Evolutionary conservation across 53 echinoderm and acorn worm species (phyloP), one percentile per base, ranked within the genome.

Genomic region (Temnopleurus reevesii): DNA sequence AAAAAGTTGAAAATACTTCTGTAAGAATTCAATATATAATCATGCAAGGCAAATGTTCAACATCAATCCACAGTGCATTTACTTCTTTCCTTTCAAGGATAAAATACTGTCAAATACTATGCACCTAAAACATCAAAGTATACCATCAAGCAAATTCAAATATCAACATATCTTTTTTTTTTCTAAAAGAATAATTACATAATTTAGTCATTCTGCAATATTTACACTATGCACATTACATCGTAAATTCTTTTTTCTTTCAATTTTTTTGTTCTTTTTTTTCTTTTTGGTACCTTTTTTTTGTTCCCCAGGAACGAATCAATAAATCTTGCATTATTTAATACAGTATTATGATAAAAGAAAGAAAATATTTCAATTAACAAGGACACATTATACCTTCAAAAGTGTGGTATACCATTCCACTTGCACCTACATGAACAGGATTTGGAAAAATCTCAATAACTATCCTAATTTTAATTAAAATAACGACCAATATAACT

Each of bases 21-120:
- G 60, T 85, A 59, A 85, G 85, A 85, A 60, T 85, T 85, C 44
- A 85, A 85, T 85, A 85, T 85, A 85, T 83, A 85, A 23, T 59
- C 85, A 85, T 85, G 85, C 85, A 85, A 85, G 85, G 85, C 85
- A 85, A 85, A 34, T 85, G 29, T 85, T 85, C 61, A 59, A 85
- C 25, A 13, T 59, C 43, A 85, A 56, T 29, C 41, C 34, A 85
- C 24, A 34, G 34, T 60, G 8, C 7, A 26, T 60, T 59, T 60
- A 59, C 5, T 83, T 35, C 23, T 21, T 28, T 83, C 28, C 1
- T 15, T 83, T 29, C 26, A 2, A 18, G 34, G 46, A 60, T 59
- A 60, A 85, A 85, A 85, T 85, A 85, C 85, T 85, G 85, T 85
- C 59, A 85, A 85, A 85, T 85, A 85, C 60, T 85, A 8, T 10